Evolutionary conservation across 2,797 vertebrate species (phyloP), one percentile per base, ranked within the genome.

Genomic region (Discoglossus pictus): DNA sequence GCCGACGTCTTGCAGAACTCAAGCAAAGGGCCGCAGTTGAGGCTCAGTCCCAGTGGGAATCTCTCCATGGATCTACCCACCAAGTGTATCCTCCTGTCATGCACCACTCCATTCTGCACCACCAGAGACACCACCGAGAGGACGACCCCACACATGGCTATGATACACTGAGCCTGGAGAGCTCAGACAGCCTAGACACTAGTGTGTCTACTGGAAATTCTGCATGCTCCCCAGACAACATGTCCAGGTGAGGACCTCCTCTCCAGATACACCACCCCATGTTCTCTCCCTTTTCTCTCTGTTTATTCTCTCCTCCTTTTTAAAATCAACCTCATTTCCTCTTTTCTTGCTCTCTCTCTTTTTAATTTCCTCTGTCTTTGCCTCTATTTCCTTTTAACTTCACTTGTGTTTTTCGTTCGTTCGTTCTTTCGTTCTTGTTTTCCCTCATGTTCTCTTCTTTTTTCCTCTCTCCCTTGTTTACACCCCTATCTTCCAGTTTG

Each of bases 141-240:
- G 80, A 66, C 0, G 70, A 72, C 21, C 66, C 80, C 0, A 83
- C 88, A 39, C 86, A 82, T 0, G 91, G 96, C 0, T 98, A 97
- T 0, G 97, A 98, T 86, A 98, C 97, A 0, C 87, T 98, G 65
- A 99, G 97, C 76, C 86, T 98, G 79, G 96, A 98, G 84, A 99
- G 96, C 85, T 99, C 96, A 0, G 96, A 99, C 88, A 99, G 96
- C 83, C 79, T 98, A 90, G 97, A 98, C 75, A 99, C 97, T 81
- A 97, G 93, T 76, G 80, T 97, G 65, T 99, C 97, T 73, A 92
- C 93, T 0, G 90, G 93, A 35, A 92, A 92, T 83, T 99, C 96
- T 0, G 93, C 92, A 52, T 98, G 94, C 82, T 98, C 96, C 0
- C 95, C 96, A 0, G 96, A 99, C 79, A 96, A 92, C 82, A 75